A percentile compares a stretch with the other conserved stretches of the same genome.
Conservation (phyloP, 2,888 invertebrate genomes). For the Beris chalybata region DNA sequence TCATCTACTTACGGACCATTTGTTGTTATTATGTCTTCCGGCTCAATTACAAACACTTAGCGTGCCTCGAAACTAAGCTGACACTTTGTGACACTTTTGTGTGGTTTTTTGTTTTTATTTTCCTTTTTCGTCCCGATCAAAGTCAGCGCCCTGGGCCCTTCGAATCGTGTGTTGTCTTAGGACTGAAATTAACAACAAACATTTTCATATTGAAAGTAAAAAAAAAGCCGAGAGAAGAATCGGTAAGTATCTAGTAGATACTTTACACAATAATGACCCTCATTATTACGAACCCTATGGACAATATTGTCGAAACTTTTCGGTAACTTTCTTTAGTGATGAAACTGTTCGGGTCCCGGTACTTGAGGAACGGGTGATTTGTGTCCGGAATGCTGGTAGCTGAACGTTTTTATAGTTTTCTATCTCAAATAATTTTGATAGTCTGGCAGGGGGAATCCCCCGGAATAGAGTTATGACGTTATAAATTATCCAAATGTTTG, state of each 20-base stretch:
- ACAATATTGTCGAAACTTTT: conserved; percentile 2
- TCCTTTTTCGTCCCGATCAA: too few species aligned
- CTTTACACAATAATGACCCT: conserved; percentile 25
- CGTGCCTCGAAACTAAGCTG: conserved; percentile 24
- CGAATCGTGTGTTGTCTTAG: conserved; percentile 33
- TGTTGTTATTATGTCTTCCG: conserved; percentile 35
- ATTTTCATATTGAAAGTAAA: conserved; percentile 4
- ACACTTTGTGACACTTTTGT: conserved; percentile 28
- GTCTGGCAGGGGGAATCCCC: neutral
- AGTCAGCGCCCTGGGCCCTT: neutral
- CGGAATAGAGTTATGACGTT: conserved; percentile 34
- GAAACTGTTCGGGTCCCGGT: too few species aligned
- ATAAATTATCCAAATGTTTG: conserved; percentile 40
- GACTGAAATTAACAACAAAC: conserved; percentile 31
- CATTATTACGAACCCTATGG: conserved; percentile 24
- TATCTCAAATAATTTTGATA: neutral
- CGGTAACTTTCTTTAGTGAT: neutral
- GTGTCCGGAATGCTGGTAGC: conserved; percentile 14
- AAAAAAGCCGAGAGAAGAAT: neutral
- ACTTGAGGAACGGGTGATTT: too few species aligned
- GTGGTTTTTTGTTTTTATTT: neutral
- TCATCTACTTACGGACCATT: conserved; percentile 8
- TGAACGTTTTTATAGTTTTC: conserved; percentile 20
- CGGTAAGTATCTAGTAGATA: neutral
- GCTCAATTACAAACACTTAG: conserved; percentile 37